These are phyloP conservation scores for Megathymus violae DNA, from an alignment of 1,140 invertebrate genomes.

Conservation along the genomic window DNA sequence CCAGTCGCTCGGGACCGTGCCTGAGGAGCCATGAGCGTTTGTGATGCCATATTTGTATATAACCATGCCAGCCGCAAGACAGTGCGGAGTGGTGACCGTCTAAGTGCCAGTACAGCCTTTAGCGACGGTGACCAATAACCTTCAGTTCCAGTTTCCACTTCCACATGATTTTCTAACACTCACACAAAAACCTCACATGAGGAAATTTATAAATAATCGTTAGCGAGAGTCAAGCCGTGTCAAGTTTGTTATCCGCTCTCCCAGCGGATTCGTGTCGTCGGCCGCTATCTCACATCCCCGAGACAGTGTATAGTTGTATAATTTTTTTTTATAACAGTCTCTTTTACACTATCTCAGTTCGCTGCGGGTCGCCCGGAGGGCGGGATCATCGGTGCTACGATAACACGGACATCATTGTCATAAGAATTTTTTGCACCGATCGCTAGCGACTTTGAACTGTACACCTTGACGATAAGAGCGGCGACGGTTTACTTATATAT, in stretches of 20 bases:
- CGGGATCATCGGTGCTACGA: constrained; percentile 7
- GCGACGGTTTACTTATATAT: not conserved
- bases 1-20: no score
- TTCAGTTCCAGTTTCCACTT: no score
- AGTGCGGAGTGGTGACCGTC: no score
- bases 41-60: no score
- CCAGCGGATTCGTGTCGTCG: not conserved
- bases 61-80: no score
- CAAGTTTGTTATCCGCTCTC: not conserved
- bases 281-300: not conserved
- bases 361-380: constrained; percentile 8
- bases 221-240: not conserved
- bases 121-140: no score
- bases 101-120: no score
- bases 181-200: no score
- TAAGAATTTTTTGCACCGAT: constrained; percentile 18
- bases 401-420: constrained; percentile 1
- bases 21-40: no score
- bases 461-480: constrained; percentile 4
- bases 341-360: constrained; percentile 10
- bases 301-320: constrained; percentile 5
- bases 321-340: constrained; percentile 9
- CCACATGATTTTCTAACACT: no score
- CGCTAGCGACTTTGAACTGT: constrained; percentile 20
- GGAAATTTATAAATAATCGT: no score